Percentiles rank a stretch among this genome's conserved stretches.
These are phyloP conservation scores for Lingula anatina DNA, from an alignment of 2,888 invertebrate species.

Conservation along the genomic window DNA sequence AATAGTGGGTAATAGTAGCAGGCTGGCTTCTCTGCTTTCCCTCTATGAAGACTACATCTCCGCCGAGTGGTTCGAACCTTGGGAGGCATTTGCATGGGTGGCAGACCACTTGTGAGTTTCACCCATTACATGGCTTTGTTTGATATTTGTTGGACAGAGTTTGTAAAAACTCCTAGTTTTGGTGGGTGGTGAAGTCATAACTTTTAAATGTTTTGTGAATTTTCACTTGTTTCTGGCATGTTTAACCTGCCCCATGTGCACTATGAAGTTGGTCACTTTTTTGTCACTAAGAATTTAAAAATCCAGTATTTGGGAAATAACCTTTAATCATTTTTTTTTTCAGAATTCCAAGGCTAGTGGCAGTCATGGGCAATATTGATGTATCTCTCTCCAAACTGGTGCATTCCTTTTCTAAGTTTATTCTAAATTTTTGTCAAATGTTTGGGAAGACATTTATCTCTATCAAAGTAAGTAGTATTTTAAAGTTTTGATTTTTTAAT, in stretches of 20 bases:
- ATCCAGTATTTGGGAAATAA: not conserved
- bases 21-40: constrained; percentile 59
- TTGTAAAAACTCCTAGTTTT: no score
- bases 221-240: no score
- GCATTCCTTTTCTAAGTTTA: constrained; percentile 57
- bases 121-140: no score
- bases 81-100: constrained; percentile 67
- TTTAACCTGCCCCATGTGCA: not conserved
- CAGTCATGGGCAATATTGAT: constrained; percentile 58
- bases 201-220: no score
- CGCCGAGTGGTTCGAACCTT: constrained; percentile 59
- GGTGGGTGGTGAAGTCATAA: no score
- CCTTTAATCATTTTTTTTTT: constrained; percentile 19
- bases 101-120: constrained; percentile 48
- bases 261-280: not conserved
- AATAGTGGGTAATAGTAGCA: constrained; percentile 61
- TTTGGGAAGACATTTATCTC: constrained; percentile 65
- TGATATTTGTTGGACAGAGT: no score
- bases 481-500: no score
- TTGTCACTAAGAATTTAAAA: not conserved
- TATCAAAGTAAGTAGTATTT: constrained; percentile 33
- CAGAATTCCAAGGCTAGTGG: constrained; percentile 61
- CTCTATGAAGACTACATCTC: constrained; percentile 63
- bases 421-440: constrained; percentile 61
- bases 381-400: constrained; percentile 56